Conservation (phyloP, 2,888 invertebrate genomes). For the Harpalus rubripes region DNA sequence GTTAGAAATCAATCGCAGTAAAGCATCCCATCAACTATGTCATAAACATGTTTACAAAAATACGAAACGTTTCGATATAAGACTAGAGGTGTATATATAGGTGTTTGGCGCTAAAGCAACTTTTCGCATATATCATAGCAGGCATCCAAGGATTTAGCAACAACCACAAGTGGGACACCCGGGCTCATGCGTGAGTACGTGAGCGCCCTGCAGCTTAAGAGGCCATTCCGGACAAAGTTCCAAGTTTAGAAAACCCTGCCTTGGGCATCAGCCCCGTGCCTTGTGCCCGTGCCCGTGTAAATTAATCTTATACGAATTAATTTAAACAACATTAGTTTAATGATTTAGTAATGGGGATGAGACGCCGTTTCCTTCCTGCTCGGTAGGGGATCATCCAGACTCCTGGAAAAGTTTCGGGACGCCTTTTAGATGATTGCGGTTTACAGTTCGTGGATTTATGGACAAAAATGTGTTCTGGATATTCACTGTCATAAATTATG, state of each 20-base stretch:
- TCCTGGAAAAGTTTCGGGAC: conserved; percentile 13
- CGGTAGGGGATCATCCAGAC: conserved; percentile 18
- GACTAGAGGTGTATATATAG: conserved; percentile 6
- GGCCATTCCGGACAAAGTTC: conserved; percentile 47
- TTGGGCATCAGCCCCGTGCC: conserved; percentile 47
- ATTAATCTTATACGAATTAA: conserved; percentile 65
- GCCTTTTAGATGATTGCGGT: conserved; percentile 53
- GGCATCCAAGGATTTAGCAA: conserved; percentile 28
- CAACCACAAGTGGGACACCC: conserved; percentile 9
- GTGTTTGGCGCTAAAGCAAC: conserved; percentile 4
- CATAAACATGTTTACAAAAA: conserved; percentile 60
- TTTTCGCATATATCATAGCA: conserved; percentile 59
- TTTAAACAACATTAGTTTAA: conserved; percentile 66
- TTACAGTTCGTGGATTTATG: conserved; percentile 51
- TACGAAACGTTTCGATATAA: conserved; percentile 14
- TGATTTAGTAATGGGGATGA: conserved; percentile 63
- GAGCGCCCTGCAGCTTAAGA: conserved; percentile 11
- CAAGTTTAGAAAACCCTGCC: conserved; percentile 59
- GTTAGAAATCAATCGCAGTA: conserved; percentile 2
- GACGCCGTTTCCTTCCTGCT: neutral
- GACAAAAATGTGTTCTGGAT: conserved; percentile 51
- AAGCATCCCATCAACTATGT: conserved; percentile 13
- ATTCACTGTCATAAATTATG: conserved; percentile 46
- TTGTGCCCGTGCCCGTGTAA: conserved; percentile 55
- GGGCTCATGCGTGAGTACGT: conserved; percentile 40